Evolutionary conservation across 2,888 invertebrate genomes (phyloP), one percentile per base, ranked within the genome.

Genomic region (Catocala fraxini): DNA sequence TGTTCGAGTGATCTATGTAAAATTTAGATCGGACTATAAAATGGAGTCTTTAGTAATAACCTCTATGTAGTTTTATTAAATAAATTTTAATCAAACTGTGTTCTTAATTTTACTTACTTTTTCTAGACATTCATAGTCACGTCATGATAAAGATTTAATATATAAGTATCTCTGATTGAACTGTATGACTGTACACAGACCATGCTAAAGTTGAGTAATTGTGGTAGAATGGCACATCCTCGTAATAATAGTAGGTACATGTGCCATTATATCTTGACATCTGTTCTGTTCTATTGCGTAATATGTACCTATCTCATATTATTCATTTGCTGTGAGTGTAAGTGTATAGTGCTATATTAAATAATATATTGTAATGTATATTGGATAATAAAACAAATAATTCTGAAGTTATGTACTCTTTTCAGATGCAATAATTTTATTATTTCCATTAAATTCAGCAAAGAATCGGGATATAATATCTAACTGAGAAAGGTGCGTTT

Each of bases 61-160:
- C 85, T 89, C 89, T 89, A 83, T 91, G 92, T 93, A 93, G 90
- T 89, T 93, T 90, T 89, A 92, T 88, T 90, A 89, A 93, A 92
- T 91, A 92, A 90, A 90, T 84, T 89, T 87, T 87, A 89, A 88
- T 88, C 88, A 87, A 87, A 51, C 54, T 81, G 71, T 71, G 73
- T 60, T 70, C 67, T 72, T 78, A 64, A 82, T 79, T 80, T 80
- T 80, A 77, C 79, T 75, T 42, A 7, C 5, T 34, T 12, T 54
- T 1, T 39, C 35, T 9, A 39, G 35, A 39, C 35, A 39, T 39
- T 9, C 35, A 25, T 3, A 25, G 1, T 9, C 35, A 6, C 6
- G 1, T 9, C 35, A 6, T 39, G 9, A 39, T 7, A 6, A 6
- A 9, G 9, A 39, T 39, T 6, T 39, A 9, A 0, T 6, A 39